phyloP scores from a whole-genome alignment of 2,113 vertebrate genomes.

The Macroglossus sobrinus region DNA sequence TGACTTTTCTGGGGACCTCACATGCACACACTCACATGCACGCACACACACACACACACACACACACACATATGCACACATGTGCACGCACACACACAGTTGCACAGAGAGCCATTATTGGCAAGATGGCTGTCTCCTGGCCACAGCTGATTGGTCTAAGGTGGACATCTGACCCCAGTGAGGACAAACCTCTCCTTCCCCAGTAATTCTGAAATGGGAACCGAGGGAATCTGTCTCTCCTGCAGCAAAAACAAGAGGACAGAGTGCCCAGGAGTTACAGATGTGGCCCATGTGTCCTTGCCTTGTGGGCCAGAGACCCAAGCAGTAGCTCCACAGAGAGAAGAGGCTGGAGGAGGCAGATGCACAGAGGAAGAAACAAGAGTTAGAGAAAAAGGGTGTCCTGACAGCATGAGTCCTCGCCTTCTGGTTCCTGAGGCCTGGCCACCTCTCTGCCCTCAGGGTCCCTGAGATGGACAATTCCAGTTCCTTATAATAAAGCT shows the following conservation, averaged over 20 bases:
- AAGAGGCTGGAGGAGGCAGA: neutral
- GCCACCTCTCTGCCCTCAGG: neutral
- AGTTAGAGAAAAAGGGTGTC: neutral
- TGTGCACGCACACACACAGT: neutral
- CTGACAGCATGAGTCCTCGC: neutral
- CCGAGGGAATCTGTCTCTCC: neutral
- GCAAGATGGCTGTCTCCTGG: neutral
- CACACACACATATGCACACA: neutral
- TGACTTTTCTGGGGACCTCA: constrained; percentile 2
- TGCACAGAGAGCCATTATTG: neutral
- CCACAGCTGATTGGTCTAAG: neutral
- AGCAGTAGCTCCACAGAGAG: neutral
- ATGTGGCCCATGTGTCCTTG: neutral
- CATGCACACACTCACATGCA: neutral
- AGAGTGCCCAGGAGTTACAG: neutral
- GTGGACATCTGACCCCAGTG: neutral
- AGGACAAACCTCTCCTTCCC: neutral
- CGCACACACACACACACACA: neutral
- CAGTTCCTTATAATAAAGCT: neutral
- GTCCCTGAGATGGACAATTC: neutral
- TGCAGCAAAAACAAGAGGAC: neutral
- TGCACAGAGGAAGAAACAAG: neutral
- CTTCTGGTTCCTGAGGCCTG: neutral
- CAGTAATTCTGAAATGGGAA: neutral
- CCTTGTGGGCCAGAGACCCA: neutral